A percentile compares a stretch with the other conserved stretches of the same genome.
Evolutionary conservation across 1,140 invertebrate species (phyloP).

Genomic region (Heliconius melpomene): DNA sequence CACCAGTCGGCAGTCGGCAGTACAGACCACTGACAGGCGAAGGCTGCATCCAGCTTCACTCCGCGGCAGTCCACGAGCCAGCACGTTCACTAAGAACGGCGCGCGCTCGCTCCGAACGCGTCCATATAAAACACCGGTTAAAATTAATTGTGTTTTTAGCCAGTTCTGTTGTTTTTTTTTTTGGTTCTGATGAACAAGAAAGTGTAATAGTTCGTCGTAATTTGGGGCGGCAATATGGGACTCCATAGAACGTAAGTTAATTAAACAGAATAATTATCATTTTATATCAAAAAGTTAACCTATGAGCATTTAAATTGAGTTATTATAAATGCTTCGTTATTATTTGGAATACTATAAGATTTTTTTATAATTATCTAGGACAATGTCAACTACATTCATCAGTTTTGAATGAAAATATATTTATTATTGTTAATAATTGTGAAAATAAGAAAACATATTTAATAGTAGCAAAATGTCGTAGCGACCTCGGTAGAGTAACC

Average conservation of each 20-base stretch:
- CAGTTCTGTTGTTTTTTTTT: conserved; percentile 55
- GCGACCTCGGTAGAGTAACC: conserved; percentile 48
- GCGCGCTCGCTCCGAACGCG: conserved; percentile 52
- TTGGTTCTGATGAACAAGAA: conserved; percentile 58
- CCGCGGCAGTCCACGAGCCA: conserved; percentile 55
- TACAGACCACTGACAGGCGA: conserved; percentile 47
- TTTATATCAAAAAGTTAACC: not conserved
- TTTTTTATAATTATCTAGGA: conserved; percentile 46
- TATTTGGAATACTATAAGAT: not conserved
- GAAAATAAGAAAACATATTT: not conserved
- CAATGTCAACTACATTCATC: conserved; percentile 47
- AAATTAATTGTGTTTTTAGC: conserved; percentile 29
- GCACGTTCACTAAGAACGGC: conserved; percentile 59
- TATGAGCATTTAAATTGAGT: not conserved
- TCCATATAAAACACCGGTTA: conserved; percentile 42
- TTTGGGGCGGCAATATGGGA: conserved; percentile 61
- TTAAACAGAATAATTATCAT: not conserved
- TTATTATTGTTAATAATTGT: not conserved
- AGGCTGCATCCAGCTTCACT: conserved; percentile 61
- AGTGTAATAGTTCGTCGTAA: conserved; percentile 54
- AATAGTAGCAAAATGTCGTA: not conserved
- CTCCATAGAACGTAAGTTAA: conserved; percentile 63
- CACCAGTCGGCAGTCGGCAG: conserved; percentile 21
- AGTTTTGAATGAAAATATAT: not conserved
- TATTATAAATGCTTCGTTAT: not conserved